Conservation (phyloP, 2,888 invertebrate species). For the Helleia helle region DNA sequence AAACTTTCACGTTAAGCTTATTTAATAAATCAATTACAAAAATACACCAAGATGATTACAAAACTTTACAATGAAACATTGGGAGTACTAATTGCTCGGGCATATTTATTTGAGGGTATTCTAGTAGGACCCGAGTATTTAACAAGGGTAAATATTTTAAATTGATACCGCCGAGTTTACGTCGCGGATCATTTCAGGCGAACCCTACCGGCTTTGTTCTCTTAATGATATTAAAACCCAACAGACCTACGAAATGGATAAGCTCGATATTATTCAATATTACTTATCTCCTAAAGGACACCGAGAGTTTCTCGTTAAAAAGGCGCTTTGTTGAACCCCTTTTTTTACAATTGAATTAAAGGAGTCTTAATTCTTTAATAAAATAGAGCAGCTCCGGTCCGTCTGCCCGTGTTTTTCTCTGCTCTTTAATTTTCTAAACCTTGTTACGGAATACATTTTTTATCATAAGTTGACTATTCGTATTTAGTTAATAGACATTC, state of each 20-base stretch:
- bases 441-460: slow-evolving; percentile 23
- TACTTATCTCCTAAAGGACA: slow-evolving; percentile 37
- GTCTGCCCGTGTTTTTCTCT: slow-evolving; percentile 37
- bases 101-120: slow-evolving; percentile 24
- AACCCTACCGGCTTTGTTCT: slow-evolving; percentile 39
- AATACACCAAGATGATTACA: not conserved
- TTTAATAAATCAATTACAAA: not conserved
- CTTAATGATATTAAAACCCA: slow-evolving; percentile 49
- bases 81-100: slow-evolving; percentile 22
- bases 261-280: slow-evolving; percentile 40
- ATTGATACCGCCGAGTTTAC: slow-evolving; percentile 54
- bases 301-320: slow-evolving; percentile 34
- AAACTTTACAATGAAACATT: slow-evolving; percentile 10
- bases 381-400: slow-evolving; percentile 35
- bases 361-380: slow-evolving; percentile 43
- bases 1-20: too few species aligned
- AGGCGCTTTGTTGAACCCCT: slow-evolving; percentile 36
- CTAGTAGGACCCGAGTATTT: slow-evolving; percentile 39
- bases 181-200: slow-evolving; percentile 52
- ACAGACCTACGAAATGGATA: slow-evolving; percentile 40
- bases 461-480: not conserved
- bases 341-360: slow-evolving; percentile 33
- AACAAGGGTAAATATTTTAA: slow-evolving; percentile 54
- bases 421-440: slow-evolving; percentile 30
- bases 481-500: slow-evolving; percentile 14